Evolutionary conservation across 1,140 invertebrate species (phyloP).

Genomic region (Gryllus bimaculatus): DNA sequence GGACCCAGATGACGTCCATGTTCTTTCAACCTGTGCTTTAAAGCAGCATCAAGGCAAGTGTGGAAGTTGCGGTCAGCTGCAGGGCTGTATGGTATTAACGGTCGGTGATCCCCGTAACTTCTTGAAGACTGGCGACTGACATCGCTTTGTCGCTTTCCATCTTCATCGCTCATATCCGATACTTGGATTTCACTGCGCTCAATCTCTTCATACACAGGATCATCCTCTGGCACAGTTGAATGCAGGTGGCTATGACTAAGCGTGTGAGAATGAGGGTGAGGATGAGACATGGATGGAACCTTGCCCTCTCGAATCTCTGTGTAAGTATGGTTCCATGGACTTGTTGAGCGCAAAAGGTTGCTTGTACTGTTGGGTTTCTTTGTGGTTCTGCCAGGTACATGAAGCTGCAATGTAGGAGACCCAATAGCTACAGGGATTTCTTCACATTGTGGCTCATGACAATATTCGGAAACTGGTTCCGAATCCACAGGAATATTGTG

Average conservation of each 20-base stretch:
- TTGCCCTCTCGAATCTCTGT: slow-evolving; percentile 49
- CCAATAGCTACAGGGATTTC: neutral
- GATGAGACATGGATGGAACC: slow-evolving; percentile 28
- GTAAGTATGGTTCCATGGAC: slow-evolving; percentile 53
- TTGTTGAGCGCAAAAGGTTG: slow-evolving; percentile 31
- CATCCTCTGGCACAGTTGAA: slow-evolving; percentile 43
- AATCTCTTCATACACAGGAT: slow-evolving; percentile 74
- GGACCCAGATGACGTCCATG: slow-evolving; percentile 31
- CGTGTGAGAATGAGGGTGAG: slow-evolving; percentile 28
- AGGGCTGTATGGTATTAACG: slow-evolving; percentile 49
- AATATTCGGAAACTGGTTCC: neutral
- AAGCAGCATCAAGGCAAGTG: slow-evolving; percentile 24
- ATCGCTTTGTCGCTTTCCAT: slow-evolving; percentile 63
- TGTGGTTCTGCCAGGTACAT: slow-evolving; percentile 15
- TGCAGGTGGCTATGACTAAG: slow-evolving; percentile 29
- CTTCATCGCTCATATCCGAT: slow-evolving; percentile 70
- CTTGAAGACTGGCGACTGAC: slow-evolving; percentile 65
- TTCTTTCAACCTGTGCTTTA: slow-evolving; percentile 47
- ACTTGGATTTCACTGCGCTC: slow-evolving; percentile 59
- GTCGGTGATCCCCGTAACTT: slow-evolving; percentile 70
- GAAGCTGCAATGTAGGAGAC: slow-evolving; percentile 22
- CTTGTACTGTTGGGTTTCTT: slow-evolving; percentile 23
- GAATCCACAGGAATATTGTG: neutral
- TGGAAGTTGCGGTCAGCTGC: slow-evolving; percentile 34
- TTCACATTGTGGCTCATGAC: neutral